A percentile compares a stretch with the other conserved stretches of the same genome.
These are phyloP conservation scores for Xenotilapia longispinis DNA, from an alignment of 2,113 vertebrate genomes.

Conservation along the genomic window DNA sequence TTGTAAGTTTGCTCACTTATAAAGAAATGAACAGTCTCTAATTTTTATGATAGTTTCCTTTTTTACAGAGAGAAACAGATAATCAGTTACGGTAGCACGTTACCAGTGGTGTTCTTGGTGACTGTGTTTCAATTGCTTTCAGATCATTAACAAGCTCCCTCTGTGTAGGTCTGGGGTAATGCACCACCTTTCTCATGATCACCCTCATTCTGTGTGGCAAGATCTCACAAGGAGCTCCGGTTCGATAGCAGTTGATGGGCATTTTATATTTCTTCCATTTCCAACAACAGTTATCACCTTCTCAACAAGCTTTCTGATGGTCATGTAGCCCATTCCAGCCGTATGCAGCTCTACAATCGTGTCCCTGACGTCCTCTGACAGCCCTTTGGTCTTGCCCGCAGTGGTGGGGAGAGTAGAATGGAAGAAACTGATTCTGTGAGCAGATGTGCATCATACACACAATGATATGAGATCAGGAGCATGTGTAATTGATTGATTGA, in stretches of 20 bases:
- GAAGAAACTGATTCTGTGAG: neutral
- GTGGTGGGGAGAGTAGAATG: neutral
- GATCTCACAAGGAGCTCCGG: neutral
- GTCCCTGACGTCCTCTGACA: neutral
- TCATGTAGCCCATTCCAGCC: neutral
- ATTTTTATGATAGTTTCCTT: accelerated
- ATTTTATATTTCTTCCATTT: neutral
- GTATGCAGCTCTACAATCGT: neutral
- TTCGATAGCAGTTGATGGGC: neutral
- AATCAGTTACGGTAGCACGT: neutral
- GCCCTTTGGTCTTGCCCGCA: neutral
- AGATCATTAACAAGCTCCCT: neutral
- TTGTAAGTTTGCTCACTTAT: neutral
- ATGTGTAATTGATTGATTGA: neutral
- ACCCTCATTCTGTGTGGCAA: neutral
- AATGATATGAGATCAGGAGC: neutral
- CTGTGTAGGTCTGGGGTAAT: neutral
- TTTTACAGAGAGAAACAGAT: neutral
- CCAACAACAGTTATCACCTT: neutral
- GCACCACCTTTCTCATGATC: neutral
- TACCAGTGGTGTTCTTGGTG: neutral
- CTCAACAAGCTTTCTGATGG: neutral
- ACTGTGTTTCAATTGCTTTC: neutral
- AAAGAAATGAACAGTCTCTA: neutral
- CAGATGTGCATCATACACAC: neutral